phyloP scores from a whole-genome alignment of 2,888 invertebrate species.

The Exocentrus adspersus region DNA sequence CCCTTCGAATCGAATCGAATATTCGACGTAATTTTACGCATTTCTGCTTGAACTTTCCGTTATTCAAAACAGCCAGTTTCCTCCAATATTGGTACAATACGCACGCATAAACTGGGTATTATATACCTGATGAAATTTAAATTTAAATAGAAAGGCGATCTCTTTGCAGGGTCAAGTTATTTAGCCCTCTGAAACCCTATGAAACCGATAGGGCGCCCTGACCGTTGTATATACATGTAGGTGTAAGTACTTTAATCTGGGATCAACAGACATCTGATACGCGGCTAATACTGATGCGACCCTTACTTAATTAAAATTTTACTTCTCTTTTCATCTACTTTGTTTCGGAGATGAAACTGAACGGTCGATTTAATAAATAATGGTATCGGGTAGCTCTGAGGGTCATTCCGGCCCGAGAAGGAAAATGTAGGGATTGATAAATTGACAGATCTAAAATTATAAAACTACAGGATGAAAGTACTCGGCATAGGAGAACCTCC shows the following conservation, averaged over 20 bases:
- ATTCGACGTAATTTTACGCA: not conserved
- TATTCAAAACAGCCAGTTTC: not conserved
- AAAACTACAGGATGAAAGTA: too few species aligned
- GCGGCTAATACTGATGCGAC: constrained; percentile 14
- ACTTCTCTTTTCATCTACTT: constrained; percentile 15
- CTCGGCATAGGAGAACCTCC: too few species aligned
- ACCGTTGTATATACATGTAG: constrained; percentile 20
- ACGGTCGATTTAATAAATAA: constrained; percentile 12
- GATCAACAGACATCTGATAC: constrained; percentile 29
- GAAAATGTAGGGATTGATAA: too few species aligned
- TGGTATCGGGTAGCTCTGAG: not conserved
- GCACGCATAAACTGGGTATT: constrained; percentile 26
- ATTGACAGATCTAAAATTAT: too few species aligned
- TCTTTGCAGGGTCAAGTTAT: constrained; percentile 36
- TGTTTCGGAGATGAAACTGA: not conserved
- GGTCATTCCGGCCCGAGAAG: not conserved
- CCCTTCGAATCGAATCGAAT: too few species aligned
- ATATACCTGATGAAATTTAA: constrained; percentile 25
- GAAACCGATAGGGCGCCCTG: constrained; percentile 21
- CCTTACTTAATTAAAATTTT: constrained; percentile 23
- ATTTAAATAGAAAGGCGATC: constrained; percentile 26
- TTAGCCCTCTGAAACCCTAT: constrained; percentile 41
- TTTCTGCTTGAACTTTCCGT: not conserved
- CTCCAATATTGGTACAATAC: not conserved
- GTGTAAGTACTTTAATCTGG: constrained; percentile 28